Evolutionary conservation across 2,888 invertebrate genomes (phyloP).

Genomic region (Molorchus minor): DNA sequence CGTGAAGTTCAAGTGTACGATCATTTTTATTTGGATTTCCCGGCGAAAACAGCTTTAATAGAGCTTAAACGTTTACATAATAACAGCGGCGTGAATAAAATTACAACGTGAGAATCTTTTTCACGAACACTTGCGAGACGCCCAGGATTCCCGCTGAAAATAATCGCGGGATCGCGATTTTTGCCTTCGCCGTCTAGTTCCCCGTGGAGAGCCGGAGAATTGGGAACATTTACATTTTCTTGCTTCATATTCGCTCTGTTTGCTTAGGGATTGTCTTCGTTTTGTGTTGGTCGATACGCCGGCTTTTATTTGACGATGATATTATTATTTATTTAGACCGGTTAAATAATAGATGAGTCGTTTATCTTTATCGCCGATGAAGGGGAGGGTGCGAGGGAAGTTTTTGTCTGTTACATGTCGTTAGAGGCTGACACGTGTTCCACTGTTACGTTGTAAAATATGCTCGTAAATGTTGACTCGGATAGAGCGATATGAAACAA

Average conservation of each 20-base stretch:
- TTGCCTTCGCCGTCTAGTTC: slow-evolving; percentile 38
- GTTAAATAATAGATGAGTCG: slow-evolving; percentile 22
- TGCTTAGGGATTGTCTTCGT: slow-evolving; percentile 43
- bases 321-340: slow-evolving; percentile 36
- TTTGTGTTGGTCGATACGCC: slow-evolving; percentile 34
- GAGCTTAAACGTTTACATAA: slow-evolving; percentile 41
- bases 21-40: slow-evolving; percentile 37
- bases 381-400: not conserved
- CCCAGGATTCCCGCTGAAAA: slow-evolving; percentile 36
- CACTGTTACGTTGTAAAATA: no score
- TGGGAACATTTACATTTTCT: slow-evolving; percentile 45
- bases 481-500: no score
- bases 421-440: no score
- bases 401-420: not conserved
- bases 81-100: slow-evolving; percentile 43
- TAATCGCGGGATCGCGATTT: slow-evolving; percentile 41
- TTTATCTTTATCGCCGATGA: not conserved
- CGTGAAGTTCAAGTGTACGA: slow-evolving; percentile 32
- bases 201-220: slow-evolving; percentile 33
- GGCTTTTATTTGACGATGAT: slow-evolving; percentile 34
- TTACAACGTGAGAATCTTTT: slow-evolving; percentile 49
- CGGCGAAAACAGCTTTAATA: slow-evolving; percentile 38
- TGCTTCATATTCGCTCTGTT: slow-evolving; percentile 42
- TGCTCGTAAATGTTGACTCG: no score
- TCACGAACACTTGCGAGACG: slow-evolving; percentile 41